phyloP scores from a whole-genome alignment of 2,113 vertebrate species.

The Archilochus colubris region DNA sequence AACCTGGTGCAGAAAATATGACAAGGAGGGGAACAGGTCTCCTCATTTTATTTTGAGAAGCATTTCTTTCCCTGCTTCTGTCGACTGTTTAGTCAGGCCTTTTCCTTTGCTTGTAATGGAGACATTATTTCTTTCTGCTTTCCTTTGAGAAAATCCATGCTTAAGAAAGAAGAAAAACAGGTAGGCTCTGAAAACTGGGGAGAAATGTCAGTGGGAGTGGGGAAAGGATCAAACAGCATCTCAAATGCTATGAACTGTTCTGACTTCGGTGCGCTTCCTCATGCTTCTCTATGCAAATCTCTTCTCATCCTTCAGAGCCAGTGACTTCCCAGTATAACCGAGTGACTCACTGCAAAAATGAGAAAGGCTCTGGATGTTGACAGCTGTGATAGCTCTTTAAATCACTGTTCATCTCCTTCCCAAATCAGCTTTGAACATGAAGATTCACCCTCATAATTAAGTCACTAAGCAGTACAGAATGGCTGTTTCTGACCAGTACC shows the following conservation, averaged over 20 bases:
- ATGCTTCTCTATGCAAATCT: neutral
- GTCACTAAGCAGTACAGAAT: neutral
- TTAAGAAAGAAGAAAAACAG: neutral
- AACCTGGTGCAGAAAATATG: neutral
- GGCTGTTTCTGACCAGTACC: neutral
- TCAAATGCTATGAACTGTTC: neutral
- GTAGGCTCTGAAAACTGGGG: neutral
- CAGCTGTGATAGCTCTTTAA: neutral
- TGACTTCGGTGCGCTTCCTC: neutral
- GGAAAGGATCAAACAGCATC: neutral
- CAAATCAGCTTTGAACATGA: neutral
- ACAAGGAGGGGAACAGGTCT: neutral
- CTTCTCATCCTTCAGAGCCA: neutral
- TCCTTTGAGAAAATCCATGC: neutral
- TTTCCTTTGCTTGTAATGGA: neutral
- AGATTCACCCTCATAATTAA: neutral
- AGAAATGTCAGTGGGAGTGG: neutral
- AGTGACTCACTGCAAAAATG: neutral
- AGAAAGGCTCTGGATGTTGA: neutral
- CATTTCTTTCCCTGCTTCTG: neutral
- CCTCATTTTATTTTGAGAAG: neutral
- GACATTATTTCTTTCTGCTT: neutral
- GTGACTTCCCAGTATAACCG: neutral
- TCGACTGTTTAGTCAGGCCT: neutral
- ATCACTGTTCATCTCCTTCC: neutral